Evolutionary conservation across 2,888 invertebrate genomes (phyloP), one percentile per base, ranked within the genome.

Genomic region (Patella pellucida): DNA sequence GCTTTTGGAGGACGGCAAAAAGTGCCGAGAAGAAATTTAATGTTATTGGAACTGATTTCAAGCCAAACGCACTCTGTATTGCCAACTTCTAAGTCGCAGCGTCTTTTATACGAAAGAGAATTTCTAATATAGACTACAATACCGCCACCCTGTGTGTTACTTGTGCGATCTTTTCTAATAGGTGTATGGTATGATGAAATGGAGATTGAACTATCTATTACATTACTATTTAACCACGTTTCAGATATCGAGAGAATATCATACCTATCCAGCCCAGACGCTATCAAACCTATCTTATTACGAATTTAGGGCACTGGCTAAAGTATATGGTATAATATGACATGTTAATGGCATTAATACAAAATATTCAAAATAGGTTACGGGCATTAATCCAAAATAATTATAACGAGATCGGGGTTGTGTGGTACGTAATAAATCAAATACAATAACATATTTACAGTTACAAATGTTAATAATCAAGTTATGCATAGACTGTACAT

Each of bases 121-220:
- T 62, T 62, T 62, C 62, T n/a, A 62, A 62, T 62, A 62, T 62
- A 62, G 19, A 62, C 19, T 19, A 19, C 62, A 62, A 54, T 12
- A n/a, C 62, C 62, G 7, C 62, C 62, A 62, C 23, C n/a, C 62
- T 23, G 19, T 31, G 31, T 31, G 31, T 31, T 31, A 23, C 23
- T 23, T 62, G n/a, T n/a, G n/a, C 62, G n/a, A 23, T 62, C 62
- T 23, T 62, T 62, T 7, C 19, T n/a, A 19, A 62, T n/a, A 19
- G 62, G 62, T 62, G 62, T 23, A 62, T 62, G 62, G 23, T 19
- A 62, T n/a, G n/a, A 19, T n/a, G 62, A 62, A 23, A 62, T 62
- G 23, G 62, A n/a, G 23, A 62, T n/a, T n/a, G 62, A 19, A 23
- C 23, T 23, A 23, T n/a, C 7, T 9, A 23, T 19, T 14, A 62